phyloP scores from a whole-genome alignment of 1,140 invertebrate species.

The Parasteatoda tepidariorum region DNA sequence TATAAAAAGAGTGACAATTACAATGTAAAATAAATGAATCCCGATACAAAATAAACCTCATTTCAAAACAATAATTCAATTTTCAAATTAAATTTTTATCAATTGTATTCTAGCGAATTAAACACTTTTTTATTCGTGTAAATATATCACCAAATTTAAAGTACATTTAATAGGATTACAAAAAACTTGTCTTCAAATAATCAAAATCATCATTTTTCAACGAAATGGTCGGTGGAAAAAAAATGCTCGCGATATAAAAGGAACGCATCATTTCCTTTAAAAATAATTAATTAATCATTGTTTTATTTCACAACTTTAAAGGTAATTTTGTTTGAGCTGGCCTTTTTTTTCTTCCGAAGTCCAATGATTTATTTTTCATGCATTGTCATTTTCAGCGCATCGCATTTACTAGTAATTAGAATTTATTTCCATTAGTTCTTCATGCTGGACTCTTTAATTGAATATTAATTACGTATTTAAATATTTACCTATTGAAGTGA shows the following conservation, averaged over 20 bases:
- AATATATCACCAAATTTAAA: constrained; percentile 1
- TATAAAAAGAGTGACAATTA: too few species aligned
- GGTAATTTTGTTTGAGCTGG: constrained; percentile 22
- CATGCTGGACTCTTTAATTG: constrained; percentile 25
- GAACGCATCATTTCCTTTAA: constrained; percentile 38
- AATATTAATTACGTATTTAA: constrained; percentile 43
- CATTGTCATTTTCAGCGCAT: constrained; percentile 27
- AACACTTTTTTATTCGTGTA: not conserved
- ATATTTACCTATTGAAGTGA: constrained; percentile 5
- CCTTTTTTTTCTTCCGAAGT: constrained; percentile 13
- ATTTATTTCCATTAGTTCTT: constrained; percentile 20
- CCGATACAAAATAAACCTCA: not conserved
- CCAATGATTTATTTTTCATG: constrained; percentile 44
- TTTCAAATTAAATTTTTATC: not conserved
- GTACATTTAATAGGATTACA: constrained; percentile 17
- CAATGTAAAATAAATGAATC: not conserved
- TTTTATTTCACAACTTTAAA: constrained; percentile 40
- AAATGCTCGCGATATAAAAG: constrained; percentile 13
- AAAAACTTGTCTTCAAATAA: constrained; percentile 31
- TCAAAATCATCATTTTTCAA: constrained; percentile 9
- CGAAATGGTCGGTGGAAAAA: not conserved
- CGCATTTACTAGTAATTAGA: constrained; percentile 36
- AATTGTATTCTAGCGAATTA: not conserved
- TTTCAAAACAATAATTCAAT: not conserved
- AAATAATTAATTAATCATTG: constrained; percentile 57